Base-by-base conservation (phyloP, 2,113 vertebrate species). In the Albula goreensis region DNA sequence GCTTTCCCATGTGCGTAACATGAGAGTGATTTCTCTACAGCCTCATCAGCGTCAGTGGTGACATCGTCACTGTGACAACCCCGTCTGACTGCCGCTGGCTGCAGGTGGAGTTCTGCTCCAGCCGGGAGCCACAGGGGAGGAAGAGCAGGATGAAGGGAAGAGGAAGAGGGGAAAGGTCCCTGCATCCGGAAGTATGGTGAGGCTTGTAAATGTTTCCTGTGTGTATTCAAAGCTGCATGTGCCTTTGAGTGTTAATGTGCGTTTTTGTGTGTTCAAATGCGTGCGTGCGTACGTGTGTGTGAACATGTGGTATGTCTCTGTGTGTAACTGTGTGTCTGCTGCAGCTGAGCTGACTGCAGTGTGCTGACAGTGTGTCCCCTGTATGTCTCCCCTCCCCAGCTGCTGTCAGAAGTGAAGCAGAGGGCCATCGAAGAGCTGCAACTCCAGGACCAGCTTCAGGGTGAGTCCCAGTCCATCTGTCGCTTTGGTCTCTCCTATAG, bases 391-490 rank as follows among this genome's bases (percentile, higher is more conserved):
- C 4, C 89, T 91, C 80, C 49, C 8, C 89, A 99, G 98, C 91
- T 97, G 91, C 93, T 99, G 91, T 90, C 91, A 87, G 97, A 98
- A 90, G 96, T 99, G 90, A 97, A 97, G 90, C 95, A 93, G 91
- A 97, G 95, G 88, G 97, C 97, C 2, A 93, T 97, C 77, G 92
- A 93, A 83, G 96, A 97, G 89, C 94, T 99, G 88, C 94, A 96
- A 86, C 92, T 98, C 48, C 90, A 94, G 85, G 92, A 96, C 63
- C 92, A 96, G 50, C 89, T 94, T 2, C 5, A 78, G 91, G 97
- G 97, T 97, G 91, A 95, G 89, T 2, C 53, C 56, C 15, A 52
- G n/a, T 5, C 17, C 13, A 5, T 15, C 60, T 7, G 3, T 19
- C 82, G 8, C 57, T 49, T n/a, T 10, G 8, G 5, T 13, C n/a